These are phyloP conservation scores for Charina bottae DNA, from an alignment of 2,113 vertebrate genomes.

Conservation along the genomic window DNA sequence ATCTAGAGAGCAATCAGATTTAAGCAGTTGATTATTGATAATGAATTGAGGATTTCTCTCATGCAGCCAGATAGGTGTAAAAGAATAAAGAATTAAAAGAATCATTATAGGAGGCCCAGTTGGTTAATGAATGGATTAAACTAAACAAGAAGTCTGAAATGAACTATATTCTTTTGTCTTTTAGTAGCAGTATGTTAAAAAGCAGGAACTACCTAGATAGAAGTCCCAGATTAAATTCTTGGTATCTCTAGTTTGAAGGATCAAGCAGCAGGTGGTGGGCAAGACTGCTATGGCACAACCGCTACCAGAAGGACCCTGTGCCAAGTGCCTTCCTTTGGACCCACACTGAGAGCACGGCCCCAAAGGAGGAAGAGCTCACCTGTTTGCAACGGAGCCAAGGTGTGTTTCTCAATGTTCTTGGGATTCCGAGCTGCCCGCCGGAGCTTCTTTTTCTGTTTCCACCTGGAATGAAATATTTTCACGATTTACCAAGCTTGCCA, in stretches of 20 bases:
- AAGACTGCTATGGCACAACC: background rate
- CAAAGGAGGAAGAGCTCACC: background rate
- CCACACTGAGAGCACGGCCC: rapidly evolving
- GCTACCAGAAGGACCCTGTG: background rate
- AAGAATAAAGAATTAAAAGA: too few relatives aligned
- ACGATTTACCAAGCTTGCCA: background rate
- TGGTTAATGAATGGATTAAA: too few relatives aligned
- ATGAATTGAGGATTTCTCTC: too few relatives aligned
- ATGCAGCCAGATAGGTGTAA: too few relatives aligned
- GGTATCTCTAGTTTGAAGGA: background rate
- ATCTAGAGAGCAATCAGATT: too few relatives aligned
- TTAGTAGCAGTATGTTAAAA: too few relatives aligned
- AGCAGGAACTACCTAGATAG: background rate
- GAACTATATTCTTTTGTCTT: too few relatives aligned
- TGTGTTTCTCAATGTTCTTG: background rate
- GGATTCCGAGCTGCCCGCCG: background rate
- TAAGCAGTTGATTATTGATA: too few relatives aligned
- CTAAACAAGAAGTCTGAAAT: too few relatives aligned
- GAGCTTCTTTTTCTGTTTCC: background rate
- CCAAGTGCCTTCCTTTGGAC: background rate
- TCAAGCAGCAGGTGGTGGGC: background rate
- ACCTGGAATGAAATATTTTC: background rate
- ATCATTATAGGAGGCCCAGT: too few relatives aligned
- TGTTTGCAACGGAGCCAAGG: background rate
- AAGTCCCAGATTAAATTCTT: background rate